Conservation (phyloP, 2,888 invertebrate species). For the Cryptus armator region DNA sequence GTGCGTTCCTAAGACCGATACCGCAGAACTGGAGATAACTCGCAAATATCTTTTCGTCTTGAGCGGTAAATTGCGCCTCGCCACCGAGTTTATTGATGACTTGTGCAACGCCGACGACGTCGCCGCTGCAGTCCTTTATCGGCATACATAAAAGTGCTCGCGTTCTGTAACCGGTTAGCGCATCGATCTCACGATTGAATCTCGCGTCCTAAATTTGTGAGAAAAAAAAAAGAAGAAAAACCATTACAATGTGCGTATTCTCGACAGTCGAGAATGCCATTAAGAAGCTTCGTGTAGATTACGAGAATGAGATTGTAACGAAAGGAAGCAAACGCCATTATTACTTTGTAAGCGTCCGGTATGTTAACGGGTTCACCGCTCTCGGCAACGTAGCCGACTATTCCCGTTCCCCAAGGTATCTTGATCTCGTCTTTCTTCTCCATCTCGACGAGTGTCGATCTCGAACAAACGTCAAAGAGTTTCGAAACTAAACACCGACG, state of each 20-base stretch:
- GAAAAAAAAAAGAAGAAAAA: constrained; percentile 27
- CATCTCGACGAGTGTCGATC: constrained; percentile 96
- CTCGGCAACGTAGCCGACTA: constrained; percentile 97
- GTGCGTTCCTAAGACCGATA: constrained; percentile 97
- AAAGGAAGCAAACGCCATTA: too few relatives aligned
- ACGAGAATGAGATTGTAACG: constrained; percentile 58
- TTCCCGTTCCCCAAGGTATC: constrained; percentile 98
- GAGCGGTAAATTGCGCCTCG: constrained; percentile 92
- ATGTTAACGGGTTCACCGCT: constrained; percentile 97
- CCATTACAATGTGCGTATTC: background rate
- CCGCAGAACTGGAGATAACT: constrained; percentile 98
- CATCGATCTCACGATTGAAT: constrained; percentile 97
- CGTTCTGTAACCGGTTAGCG: constrained; percentile 96
- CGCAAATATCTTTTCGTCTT: constrained; percentile 96
- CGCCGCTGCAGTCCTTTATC: constrained; percentile 96
- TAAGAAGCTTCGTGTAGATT: constrained; percentile 5
- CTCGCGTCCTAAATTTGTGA: constrained; percentile 89
- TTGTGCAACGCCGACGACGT: constrained; percentile 98
- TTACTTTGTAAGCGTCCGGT: constrained; percentile 97
- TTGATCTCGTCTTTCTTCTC: constrained; percentile 96
- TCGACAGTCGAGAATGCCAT: constrained; percentile 35
- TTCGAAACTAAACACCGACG: constrained; percentile 95
- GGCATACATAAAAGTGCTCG: constrained; percentile 97
- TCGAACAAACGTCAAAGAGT: constrained; percentile 97
- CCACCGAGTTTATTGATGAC: constrained; percentile 95